Conservation (phyloP, 2,888 invertebrate genomes). For the Heliconius sara region DNA sequence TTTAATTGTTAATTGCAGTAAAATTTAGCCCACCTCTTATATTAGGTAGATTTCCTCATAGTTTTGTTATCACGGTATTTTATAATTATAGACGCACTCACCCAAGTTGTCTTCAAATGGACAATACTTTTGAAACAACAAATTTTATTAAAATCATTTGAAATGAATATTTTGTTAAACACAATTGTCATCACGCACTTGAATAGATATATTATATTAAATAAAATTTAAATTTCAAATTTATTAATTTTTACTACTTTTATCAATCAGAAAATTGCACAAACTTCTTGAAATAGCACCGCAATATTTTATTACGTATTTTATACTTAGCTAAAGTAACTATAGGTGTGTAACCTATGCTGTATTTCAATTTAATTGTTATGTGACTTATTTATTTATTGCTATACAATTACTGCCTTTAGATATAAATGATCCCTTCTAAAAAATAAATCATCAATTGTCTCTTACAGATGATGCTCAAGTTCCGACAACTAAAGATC, state of each 20-base stretch:
- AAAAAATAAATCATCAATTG: no score
- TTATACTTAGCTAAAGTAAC: no score
- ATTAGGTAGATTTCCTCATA: conserved; percentile 9
- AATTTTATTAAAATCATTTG: background rate
- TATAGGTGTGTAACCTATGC: no score
- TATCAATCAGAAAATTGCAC: background rate
- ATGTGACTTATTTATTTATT: no score
- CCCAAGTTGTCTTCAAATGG: background rate
- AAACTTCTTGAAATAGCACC: background rate
- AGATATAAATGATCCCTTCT: no score
- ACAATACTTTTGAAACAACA: background rate
- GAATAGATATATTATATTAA: background rate
- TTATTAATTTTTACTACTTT: background rate
- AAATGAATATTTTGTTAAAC: background rate
- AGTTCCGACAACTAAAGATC: background rate
- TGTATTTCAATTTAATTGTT: no score
- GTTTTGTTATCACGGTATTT: conserved; percentile 25
- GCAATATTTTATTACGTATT: background rate
- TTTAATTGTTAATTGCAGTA: background rate
- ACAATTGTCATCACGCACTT: background rate
- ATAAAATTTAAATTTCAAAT: background rate
- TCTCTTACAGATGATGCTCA: no score
- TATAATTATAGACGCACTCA: conserved; percentile 18
- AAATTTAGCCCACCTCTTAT: background rate
- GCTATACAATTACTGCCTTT: no score